These are phyloP conservation scores for Chromis chromis DNA, from an alignment of 2,797 vertebrate genomes.

Conservation along the genomic window DNA sequence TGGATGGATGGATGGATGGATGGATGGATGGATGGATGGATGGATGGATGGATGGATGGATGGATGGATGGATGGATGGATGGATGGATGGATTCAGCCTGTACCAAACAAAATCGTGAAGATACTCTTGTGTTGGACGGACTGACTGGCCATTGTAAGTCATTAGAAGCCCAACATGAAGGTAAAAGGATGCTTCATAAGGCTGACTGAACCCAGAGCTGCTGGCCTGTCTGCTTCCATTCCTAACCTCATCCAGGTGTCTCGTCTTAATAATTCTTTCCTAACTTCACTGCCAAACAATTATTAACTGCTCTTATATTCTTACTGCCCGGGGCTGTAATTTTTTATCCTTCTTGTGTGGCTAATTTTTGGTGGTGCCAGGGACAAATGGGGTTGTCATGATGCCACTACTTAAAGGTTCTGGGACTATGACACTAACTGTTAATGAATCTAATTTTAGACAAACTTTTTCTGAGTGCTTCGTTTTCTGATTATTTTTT, in stretches of 20 bases:
- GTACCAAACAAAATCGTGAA: no score
- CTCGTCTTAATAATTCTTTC: conserved; percentile 36
- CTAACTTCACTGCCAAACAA: conserved; percentile 31
- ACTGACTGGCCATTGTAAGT: not conserved
- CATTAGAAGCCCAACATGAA: not conserved
- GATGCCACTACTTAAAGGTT: conserved; percentile 6
- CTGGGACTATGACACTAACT: not conserved
- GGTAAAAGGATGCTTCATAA: not conserved
- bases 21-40: no score
- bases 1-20: no score
- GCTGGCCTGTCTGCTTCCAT: conserved; percentile 17
- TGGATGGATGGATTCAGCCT: no score
- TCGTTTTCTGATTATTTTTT: conserved; percentile 3
- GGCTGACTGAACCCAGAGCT: no score
- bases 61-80: no score
- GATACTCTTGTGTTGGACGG: not conserved
- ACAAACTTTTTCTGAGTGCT: not conserved
- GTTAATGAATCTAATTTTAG: conserved; percentile 21
- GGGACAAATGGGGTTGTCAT: conserved; percentile 9
- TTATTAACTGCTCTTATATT: conserved; percentile 20
- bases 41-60: no score
- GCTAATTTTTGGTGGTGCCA: no score
- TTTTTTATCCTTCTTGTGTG: not conserved
- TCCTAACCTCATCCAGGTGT: conserved; percentile 28
- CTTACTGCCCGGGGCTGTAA: conserved; percentile 3